Evolutionary conservation across 1,140 invertebrate genomes (phyloP).

Genomic region (Diprion similis): DNA sequence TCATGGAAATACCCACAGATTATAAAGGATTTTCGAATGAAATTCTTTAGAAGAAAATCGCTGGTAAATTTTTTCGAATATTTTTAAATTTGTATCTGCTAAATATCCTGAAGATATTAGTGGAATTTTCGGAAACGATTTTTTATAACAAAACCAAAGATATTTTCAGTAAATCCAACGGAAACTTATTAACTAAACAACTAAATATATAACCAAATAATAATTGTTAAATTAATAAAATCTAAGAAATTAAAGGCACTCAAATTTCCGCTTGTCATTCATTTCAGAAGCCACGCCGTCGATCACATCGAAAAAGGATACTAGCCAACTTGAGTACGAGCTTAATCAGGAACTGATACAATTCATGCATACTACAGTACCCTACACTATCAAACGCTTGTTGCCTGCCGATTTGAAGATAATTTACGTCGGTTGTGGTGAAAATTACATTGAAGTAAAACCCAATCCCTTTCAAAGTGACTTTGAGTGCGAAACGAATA

Average conservation of each 20-base stretch:
- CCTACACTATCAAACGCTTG: constrained; percentile 85
- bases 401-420: constrained; percentile 86
- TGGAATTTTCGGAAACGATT: no score
- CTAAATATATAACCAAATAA: no score
- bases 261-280: constrained; percentile 7
- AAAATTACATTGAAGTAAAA: constrained; percentile 51
- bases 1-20: not conserved
- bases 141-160: not conserved
- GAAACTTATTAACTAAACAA: no score
- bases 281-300: constrained; percentile 35
- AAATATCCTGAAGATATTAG: no score
- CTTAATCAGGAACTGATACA: constrained; percentile 74
- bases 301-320: constrained; percentile 37
- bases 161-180: not conserved
- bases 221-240: no score
- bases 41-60: no score
- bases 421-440: constrained; percentile 67
- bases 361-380: constrained; percentile 79
- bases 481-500: constrained; percentile 66
- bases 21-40: not conserved
- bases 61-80: no score
- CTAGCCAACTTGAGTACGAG: constrained; percentile 60
- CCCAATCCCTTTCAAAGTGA: constrained; percentile 76
- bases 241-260: no score
- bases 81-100: no score